Base-by-base conservation (phyloP, 2,113 vertebrate species). In the Scalopus aquaticus region DNA sequence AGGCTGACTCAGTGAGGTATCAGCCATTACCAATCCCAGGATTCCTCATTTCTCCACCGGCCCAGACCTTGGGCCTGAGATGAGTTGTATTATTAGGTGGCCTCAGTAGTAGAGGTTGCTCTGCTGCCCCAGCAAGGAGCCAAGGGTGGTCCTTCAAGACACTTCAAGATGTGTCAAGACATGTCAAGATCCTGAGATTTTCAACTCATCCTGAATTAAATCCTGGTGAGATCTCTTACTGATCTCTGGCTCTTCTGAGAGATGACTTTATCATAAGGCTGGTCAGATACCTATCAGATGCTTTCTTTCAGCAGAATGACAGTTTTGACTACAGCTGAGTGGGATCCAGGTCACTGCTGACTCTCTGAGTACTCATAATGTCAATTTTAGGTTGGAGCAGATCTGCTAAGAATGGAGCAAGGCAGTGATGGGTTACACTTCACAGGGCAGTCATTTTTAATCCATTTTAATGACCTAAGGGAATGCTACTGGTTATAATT, bases 381-480 rank as follows among this genome's bases (percentile, higher is more conserved):
- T 89, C 79, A 89, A 37, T 62, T 70, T 51, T 65, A 77, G 72
- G 60, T 22, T 30, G 56, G 62, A 72, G 49, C 2, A 35, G 28
- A 62, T 39, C 65, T 62, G 72, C 65, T 70, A 73, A 85, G 72
- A 78, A 81, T 24, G 62, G 54, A 85, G 46, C 76, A 65, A 72
- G 85, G 62, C n/a, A 88, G n/a, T 39, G 44, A 69, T 28, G n/a
- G 56, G 30, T 82, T 93, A 37, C 11, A 44, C 2, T 79, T 79
- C 30, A 35, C n/a, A 83, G 46, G 12, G 5, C 44, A 88, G 65
- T 72, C 76, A 79, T 95, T 92, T 92, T 79, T n/a, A 90, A 79
- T 82, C 16, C 44, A 44, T 46, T 81, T 77, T 80, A 95, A 81
- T 22, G 73, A 84, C 35, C 51, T 26, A 32, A 76, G 89, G 44